Conservation (phyloP, 2,888 invertebrate genomes). For the Callimorpha dominula region DNA sequence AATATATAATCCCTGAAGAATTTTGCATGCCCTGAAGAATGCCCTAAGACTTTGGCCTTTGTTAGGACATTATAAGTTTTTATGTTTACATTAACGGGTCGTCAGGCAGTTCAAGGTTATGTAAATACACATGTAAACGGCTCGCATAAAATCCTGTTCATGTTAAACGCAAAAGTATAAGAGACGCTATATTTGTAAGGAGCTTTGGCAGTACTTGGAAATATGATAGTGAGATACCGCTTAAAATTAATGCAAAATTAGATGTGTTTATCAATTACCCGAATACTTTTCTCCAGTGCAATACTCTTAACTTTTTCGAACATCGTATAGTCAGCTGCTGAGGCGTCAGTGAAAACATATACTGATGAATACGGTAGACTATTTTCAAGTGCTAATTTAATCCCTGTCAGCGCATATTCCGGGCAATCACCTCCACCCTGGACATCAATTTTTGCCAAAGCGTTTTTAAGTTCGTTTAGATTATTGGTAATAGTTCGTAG, state of each 20-base stretch:
- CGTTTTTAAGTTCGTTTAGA: conserved; percentile 52
- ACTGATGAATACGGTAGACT: conserved; percentile 65
- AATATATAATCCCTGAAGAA: too few species aligned
- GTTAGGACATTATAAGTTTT: too few species aligned
- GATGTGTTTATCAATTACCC: conserved; percentile 50
- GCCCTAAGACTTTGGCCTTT: too few species aligned
- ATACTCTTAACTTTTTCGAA: conserved; percentile 58
- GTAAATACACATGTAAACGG: too few species aligned
- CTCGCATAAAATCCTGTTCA: too few species aligned
- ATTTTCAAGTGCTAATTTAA: conserved; percentile 58
- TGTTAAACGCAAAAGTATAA: too few species aligned
- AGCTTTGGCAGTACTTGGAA: too few species aligned
- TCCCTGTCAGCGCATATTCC: conserved; percentile 69
- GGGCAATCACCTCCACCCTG: conserved; percentile 64
- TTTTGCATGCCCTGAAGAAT: too few species aligned
- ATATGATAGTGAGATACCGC: too few species aligned
- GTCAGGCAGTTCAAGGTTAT: too few species aligned
- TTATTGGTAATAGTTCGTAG: conserved; percentile 56
- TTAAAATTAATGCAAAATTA: neutral
- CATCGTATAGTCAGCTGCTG: conserved; percentile 59
- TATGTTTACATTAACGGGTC: too few species aligned
- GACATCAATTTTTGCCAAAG: conserved; percentile 49
- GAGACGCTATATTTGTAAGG: too few species aligned
- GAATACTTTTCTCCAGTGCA: conserved; percentile 59
- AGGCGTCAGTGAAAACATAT: conserved; percentile 75